phyloP scores from a whole-genome alignment of 2,113 vertebrate species.

The Amblyopsis rosae region DNA sequence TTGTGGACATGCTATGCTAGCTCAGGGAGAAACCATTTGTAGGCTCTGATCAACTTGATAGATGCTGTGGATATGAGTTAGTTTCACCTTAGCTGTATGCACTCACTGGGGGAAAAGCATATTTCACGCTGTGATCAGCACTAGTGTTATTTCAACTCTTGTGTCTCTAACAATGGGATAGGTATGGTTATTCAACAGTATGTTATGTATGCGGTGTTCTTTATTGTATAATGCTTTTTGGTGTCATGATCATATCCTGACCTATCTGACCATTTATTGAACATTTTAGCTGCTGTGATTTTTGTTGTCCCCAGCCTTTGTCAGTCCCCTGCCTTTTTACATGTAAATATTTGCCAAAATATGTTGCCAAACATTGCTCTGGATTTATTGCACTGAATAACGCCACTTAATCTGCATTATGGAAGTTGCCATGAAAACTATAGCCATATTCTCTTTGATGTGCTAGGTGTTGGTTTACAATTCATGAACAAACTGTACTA shows the following conservation, averaged over 20 bases:
- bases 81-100: conserved; percentile 5
- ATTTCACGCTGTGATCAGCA: too few relatives aligned
- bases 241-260: conserved; percentile 53
- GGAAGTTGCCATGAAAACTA: conserved; percentile 39
- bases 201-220: conserved; percentile 38
- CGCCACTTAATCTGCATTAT: conserved; percentile 48
- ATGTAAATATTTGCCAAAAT: conserved; percentile 43
- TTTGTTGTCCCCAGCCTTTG: not conserved
- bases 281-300: conserved; percentile 35
- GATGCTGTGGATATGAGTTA: conserved; percentile 59
- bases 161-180: not conserved
- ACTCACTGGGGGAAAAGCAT: conserved; percentile 1
- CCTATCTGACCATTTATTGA: conserved; percentile 24
- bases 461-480: conserved; percentile 29
- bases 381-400: conserved; percentile 40
- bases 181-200: conserved; percentile 29
- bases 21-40: conserved; percentile 63
- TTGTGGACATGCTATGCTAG: conserved; percentile 43
- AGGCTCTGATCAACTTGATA: conserved; percentile 52
- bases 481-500: conserved; percentile 22
- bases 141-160: too few relatives aligned
- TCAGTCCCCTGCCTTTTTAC: conserved; percentile 12
- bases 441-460: conserved; percentile 53
- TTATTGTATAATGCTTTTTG: conserved; percentile 34
- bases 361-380: conserved; percentile 45